Evolutionary conservation across 2,797 vertebrate genomes (phyloP).

Genomic region (Nothura maculosa): DNA sequence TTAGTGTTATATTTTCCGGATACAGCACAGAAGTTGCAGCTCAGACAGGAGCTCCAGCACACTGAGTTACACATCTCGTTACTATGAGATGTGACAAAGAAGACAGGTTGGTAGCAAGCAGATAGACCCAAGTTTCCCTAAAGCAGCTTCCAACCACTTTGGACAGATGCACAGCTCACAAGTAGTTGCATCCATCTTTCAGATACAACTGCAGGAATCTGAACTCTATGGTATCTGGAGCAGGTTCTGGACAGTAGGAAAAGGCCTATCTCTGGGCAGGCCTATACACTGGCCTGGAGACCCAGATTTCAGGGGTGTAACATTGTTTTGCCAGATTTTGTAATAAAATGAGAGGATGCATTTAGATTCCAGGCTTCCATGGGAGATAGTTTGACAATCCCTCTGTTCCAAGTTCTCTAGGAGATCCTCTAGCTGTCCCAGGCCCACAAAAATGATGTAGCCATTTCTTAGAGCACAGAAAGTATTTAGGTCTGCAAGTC

Average conservation of each 20-base stretch:
- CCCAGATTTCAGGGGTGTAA: background rate
- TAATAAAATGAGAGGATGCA: background rate
- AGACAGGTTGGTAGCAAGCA: background rate
- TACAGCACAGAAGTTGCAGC: background rate
- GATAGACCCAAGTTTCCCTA: background rate
- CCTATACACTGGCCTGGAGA: background rate
- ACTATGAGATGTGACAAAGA: background rate
- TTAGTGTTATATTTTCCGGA: background rate
- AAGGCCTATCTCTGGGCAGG: background rate
- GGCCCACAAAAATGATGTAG: background rate
- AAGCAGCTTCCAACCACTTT: background rate
- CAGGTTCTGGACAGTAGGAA: background rate
- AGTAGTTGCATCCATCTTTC: background rate
- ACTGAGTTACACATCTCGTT: background rate
- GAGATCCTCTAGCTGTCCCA: background rate
- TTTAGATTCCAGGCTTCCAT: background rate
- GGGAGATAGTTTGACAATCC: background rate
- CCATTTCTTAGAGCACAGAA: background rate
- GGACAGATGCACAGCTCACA: background rate
- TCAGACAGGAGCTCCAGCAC: accelerated
- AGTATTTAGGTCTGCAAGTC: too few relatives aligned
- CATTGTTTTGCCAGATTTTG: background rate
- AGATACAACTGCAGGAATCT: background rate
- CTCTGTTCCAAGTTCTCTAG: background rate
- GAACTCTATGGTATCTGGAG: background rate